Conservation (phyloP, 1,140 invertebrate genomes). For the Lepeophtheirus salmonis region DNA sequence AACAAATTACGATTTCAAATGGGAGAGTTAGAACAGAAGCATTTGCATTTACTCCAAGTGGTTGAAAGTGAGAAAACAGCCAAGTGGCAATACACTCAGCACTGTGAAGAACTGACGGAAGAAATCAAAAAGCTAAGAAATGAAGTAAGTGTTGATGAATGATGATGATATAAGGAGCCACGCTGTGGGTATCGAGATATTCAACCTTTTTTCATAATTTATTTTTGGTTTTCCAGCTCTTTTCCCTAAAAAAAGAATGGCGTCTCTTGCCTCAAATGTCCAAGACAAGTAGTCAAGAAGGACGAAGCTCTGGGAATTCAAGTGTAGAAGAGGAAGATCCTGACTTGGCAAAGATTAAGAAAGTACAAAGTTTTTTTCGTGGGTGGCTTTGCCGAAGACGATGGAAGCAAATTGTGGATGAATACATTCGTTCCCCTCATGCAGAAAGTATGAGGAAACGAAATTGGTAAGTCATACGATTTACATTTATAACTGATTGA, state of each 20-base stretch:
- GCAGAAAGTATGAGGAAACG: conserved; percentile 82
- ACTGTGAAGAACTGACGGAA: conserved; percentile 66
- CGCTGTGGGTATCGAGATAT: too few relatives aligned
- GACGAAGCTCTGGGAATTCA: conserved; percentile 37
- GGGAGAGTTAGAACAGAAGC: conserved; percentile 80
- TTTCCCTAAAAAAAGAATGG: conserved; percentile 57
- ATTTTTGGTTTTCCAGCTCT: conserved; percentile 38
- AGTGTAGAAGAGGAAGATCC: conserved; percentile 36
- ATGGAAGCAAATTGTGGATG: conserved; percentile 88
- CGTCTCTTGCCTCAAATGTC: conserved; percentile 29
- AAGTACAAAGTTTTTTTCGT: conserved; percentile 82
- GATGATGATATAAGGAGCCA: too few relatives aligned
- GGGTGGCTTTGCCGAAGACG: conserved; percentile 78
- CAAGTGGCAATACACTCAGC: conserved; percentile 79
- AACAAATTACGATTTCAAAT: conserved; percentile 75
- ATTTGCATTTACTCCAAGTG: conserved; percentile 73
- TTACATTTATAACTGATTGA: too few relatives aligned
- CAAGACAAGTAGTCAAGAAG: conserved; percentile 20
- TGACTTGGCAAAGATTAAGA: conserved; percentile 60
- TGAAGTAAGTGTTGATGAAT: too few relatives aligned
- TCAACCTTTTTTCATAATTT: conserved; percentile 1
- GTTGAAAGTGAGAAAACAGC: conserved; percentile 79
- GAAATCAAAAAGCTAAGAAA: conserved; percentile 74
- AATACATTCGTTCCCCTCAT: conserved; percentile 84
- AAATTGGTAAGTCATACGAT: conserved; percentile 59